phyloP scores from a whole-genome alignment of 2,888 invertebrate species.

The Trisateles emortualis region DNA sequence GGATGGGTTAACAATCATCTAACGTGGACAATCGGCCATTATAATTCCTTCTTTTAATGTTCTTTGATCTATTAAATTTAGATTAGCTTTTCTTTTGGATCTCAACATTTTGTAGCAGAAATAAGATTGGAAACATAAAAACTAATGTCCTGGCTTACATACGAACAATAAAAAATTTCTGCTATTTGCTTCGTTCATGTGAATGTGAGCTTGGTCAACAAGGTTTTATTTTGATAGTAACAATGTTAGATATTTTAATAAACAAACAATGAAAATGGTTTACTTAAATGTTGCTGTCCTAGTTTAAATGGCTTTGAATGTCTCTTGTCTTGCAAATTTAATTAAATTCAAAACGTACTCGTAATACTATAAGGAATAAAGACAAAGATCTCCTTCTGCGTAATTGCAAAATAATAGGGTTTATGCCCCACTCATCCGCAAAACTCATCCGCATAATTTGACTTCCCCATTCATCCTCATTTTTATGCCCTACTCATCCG shows the following conservation, averaged over 20 bases:
- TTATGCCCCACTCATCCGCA: no score
- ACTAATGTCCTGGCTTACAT: conserved; percentile 7
- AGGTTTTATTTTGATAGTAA: background rate
- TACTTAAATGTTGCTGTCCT: background rate
- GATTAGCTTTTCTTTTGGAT: conserved; percentile 14
- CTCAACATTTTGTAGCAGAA: conserved; percentile 19
- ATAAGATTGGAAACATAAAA: conserved; percentile 11
- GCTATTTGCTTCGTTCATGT: background rate
- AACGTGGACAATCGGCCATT: conserved; percentile 29
- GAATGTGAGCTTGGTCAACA: conserved; percentile 3
- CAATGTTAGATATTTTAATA: background rate
- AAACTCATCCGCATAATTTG: no score
- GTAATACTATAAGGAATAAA: background rate
- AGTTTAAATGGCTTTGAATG: background rate
- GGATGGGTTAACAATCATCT: conserved; percentile 8
- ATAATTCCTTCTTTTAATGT: conserved; percentile 21
- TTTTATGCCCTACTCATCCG: no score
- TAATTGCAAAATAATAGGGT: no score
- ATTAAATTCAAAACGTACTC: background rate
- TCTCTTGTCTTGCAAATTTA: background rate
- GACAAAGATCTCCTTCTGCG: background rate
- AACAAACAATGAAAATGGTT: background rate
- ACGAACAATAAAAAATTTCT: background rate
- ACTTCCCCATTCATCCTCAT: no score
- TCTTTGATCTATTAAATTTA: conserved; percentile 32